Percentiles rank a stretch among this genome's conserved stretches.
Evolutionary conservation across 2,113 vertebrate genomes (phyloP).

Genomic region (Engystomops pustulosus): DNA sequence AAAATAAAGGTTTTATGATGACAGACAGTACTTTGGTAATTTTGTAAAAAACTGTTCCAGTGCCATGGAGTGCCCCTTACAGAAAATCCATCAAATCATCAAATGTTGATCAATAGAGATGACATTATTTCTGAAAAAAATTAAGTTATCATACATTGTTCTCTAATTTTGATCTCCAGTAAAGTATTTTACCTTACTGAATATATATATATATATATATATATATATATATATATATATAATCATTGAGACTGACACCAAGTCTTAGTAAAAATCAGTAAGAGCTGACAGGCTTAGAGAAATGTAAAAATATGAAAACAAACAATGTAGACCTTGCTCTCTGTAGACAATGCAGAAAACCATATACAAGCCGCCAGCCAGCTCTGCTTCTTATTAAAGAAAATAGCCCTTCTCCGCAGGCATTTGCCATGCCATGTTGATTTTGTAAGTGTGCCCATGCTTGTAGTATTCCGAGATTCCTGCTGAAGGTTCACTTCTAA

Average conservation of each 20-base stretch:
- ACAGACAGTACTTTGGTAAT: no score
- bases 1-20: no score
- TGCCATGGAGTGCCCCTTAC: no score
- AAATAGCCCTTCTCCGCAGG: slow-evolving; percentile 46
- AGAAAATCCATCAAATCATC: no score
- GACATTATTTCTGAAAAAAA: no score
- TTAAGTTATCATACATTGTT: no score
- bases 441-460: slow-evolving; percentile 32
- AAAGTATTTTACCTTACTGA: background rate
- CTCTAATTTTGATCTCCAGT: background rate
- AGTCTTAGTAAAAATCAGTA: slow-evolving; percentile 29
- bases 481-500: background rate
- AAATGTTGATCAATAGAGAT: no score
- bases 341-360: slow-evolving; percentile 26
- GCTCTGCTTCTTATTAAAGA: slow-evolving; percentile 42
- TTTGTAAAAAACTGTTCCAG: no score
- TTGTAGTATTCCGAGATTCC: slow-evolving; percentile 4
- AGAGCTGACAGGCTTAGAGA: slow-evolving; percentile 32
- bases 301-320: slow-evolving; percentile 30
- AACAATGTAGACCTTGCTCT: slow-evolving; percentile 19
- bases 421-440: slow-evolving; percentile 49
- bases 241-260: slow-evolving; percentile 6
- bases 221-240: no score
- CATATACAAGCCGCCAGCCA: slow-evolving; percentile 36
- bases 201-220: no score